These are phyloP conservation scores for Drosophila ohnishii DNA, from an alignment of 1,140 invertebrate genomes.

Conservation along the genomic window DNA sequence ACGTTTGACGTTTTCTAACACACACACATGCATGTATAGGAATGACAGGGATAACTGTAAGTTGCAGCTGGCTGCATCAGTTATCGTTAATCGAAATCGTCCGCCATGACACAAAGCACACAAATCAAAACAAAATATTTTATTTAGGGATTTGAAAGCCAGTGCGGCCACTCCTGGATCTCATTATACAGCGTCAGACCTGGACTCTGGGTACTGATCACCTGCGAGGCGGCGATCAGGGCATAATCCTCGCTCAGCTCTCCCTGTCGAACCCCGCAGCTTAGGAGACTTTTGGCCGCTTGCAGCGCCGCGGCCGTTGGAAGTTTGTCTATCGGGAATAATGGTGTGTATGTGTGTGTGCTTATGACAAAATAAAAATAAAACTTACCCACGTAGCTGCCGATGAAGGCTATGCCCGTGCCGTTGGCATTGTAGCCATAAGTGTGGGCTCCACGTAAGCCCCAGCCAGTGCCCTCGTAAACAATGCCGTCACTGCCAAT, in stretches of 20 bases:
- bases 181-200: constrained; percentile 86
- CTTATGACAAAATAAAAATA: not conserved
- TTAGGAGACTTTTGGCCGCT: constrained; percentile 85
- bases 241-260: constrained; percentile 85
- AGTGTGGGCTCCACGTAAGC: constrained; percentile 88
- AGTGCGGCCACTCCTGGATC: constrained; percentile 81
- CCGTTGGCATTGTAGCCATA: constrained; percentile 86
- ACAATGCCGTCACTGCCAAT: constrained; percentile 90
- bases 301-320: constrained; percentile 85
- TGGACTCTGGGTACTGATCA: constrained; percentile 86
- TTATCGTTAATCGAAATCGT: not conserved
- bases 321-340: constrained; percentile 83
- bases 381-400: constrained; percentile 85
- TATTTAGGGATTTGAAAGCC: constrained; percentile 62
- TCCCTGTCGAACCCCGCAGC: constrained; percentile 86
- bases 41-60: not conserved
- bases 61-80: not conserved
- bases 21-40: no score
- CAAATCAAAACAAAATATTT: no score
- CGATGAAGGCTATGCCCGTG: constrained; percentile 89
- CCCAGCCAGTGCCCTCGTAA: constrained; percentile 91
- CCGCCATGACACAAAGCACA: not conserved
- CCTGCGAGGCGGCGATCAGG: constrained; percentile 86
- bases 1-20: no score
- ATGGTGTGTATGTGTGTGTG: no score